phyloP scores from a whole-genome alignment of 2,888 invertebrate genomes.

The Gandaritis pyraliata region DNA sequence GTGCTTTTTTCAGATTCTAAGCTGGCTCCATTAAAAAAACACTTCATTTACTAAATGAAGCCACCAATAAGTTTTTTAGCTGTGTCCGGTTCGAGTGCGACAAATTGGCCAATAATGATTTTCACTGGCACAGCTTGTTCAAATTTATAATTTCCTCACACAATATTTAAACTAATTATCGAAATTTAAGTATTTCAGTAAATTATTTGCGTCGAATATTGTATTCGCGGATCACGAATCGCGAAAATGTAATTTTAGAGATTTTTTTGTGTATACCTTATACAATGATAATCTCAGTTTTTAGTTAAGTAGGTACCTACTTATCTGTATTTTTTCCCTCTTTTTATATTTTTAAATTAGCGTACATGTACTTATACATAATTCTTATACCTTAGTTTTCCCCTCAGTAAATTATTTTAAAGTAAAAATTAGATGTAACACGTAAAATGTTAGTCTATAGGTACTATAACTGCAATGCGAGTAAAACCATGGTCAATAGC shows the following conservation, averaged over 20 bases:
- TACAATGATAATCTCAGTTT: too few species aligned
- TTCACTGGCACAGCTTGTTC: conserved; percentile 59
- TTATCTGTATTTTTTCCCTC: too few species aligned
- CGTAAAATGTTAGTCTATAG: too few species aligned
- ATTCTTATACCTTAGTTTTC: too few species aligned
- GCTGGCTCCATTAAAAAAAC: too few species aligned
- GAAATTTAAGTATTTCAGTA: conserved; percentile 41
- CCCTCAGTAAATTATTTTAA: too few species aligned
- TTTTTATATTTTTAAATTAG: too few species aligned
- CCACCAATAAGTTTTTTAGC: conserved; percentile 5
- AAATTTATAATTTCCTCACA: conserved; percentile 63
- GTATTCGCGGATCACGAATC: conserved; percentile 36
- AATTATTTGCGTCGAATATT: conserved; percentile 44
- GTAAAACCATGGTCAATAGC: neutral
- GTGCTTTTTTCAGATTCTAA: neutral
- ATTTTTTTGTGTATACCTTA: too few species aligned
- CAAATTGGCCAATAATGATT: conserved; percentile 73
- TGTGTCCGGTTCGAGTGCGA: conserved; percentile 51
- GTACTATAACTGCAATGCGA: neutral
- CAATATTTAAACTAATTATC: conserved; percentile 51
- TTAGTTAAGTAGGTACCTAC: too few species aligned
- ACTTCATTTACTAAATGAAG: conserved; percentile 2
- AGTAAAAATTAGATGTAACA: too few species aligned
- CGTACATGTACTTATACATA: too few species aligned
- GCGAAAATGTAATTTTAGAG: conserved; percentile 18